These are phyloP conservation scores for human DNA, from an alignment of 2,113 vertebrate species.

Conservation along the genomic window DNA sequence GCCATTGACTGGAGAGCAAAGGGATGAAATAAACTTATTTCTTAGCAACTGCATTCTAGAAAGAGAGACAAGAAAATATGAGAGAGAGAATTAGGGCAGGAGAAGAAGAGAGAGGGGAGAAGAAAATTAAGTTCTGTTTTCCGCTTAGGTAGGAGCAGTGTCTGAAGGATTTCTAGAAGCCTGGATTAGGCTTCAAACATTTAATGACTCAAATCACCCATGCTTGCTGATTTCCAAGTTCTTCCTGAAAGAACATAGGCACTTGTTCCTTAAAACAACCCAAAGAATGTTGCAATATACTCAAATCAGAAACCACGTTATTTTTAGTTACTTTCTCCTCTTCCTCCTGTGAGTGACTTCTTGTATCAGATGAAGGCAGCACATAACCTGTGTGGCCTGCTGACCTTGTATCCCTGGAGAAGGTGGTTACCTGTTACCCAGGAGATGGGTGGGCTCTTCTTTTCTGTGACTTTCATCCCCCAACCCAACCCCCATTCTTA, in stretches of 20 bases:
- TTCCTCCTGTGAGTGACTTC: slow-evolving; percentile 59
- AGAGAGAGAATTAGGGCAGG: background rate
- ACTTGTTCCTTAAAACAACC: slow-evolving; percentile 76
- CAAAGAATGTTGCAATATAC: slow-evolving; percentile 59
- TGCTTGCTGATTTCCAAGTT: slow-evolving; percentile 44
- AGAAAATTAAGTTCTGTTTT: background rate
- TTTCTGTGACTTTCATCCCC: background rate
- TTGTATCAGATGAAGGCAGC: background rate
- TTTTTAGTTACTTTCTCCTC: slow-evolving; percentile 75
- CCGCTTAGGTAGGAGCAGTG: background rate
- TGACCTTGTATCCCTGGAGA: background rate
- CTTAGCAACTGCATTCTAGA: background rate
- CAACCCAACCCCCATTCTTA: background rate
- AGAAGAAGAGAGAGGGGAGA: background rate
- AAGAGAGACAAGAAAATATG: background rate
- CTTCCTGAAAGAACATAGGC: slow-evolving; percentile 53
- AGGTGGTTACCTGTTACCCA: background rate
- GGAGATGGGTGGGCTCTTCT: background rate
- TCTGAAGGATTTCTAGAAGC: slow-evolving; percentile 43
- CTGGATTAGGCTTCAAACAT: background rate
- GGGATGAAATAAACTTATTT: background rate
- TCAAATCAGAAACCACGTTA: slow-evolving; percentile 58
- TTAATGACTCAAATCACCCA: slow-evolving; percentile 23
- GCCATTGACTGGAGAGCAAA: background rate
- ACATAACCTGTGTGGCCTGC: background rate